Evolutionary conservation across 1,140 invertebrate genomes (phyloP).

Genomic region (Camponotus vicinus): DNA sequence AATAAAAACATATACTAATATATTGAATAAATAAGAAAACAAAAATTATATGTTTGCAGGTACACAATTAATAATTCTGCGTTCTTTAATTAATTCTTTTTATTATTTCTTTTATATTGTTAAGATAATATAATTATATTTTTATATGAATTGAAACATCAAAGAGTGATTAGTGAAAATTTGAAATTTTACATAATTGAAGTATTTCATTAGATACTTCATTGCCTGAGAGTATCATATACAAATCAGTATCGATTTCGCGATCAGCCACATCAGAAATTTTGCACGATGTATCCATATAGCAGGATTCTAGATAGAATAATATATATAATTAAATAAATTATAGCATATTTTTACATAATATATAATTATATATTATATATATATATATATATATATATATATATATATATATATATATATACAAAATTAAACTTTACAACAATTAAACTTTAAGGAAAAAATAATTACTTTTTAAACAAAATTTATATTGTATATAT

Average conservation of each 20-base stretch:
- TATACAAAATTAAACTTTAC: too few species aligned
- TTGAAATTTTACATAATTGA: conserved; percentile 24
- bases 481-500: background rate
- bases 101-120: conserved; percentile 19
- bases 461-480: too few species aligned
- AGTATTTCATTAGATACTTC: conserved; percentile 35
- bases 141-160: background rate
- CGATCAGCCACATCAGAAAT: conserved; percentile 73
- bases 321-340: background rate
- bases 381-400: too few species aligned
- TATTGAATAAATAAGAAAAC: background rate
- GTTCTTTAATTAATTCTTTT: background rate
- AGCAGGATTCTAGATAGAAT: conserved; percentile 83
- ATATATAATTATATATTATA: too few species aligned
- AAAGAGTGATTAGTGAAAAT: background rate
- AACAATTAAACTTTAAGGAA: too few species aligned
- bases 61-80: background rate
- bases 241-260: conserved; percentile 76
- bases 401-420: background rate
- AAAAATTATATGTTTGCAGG: background rate
- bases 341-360: too few species aligned
- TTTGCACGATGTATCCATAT: conserved; percentile 82
- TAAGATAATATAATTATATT: background rate
- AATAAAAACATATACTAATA: background rate
- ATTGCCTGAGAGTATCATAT: conserved; percentile 73